Evolutionary conservation across 2,888 invertebrate genomes (phyloP).

Genomic region (Platycheirus rosarum): DNA sequence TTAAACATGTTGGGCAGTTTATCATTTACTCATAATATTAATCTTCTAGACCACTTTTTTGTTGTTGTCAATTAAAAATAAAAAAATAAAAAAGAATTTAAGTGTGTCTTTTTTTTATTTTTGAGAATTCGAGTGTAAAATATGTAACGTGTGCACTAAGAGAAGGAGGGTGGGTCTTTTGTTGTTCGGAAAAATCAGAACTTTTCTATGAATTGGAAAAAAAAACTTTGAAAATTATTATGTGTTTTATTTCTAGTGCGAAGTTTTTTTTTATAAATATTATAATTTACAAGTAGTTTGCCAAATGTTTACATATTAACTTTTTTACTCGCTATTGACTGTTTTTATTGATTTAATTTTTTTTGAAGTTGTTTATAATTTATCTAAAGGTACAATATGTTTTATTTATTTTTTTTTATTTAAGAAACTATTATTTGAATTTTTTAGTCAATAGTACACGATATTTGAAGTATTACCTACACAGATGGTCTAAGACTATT

Average conservation of each 20-base stretch:
- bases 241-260: slow-evolving; percentile 58
- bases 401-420: slow-evolving; percentile 48
- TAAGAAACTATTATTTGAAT: slow-evolving; percentile 70
- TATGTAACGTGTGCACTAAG: slow-evolving; percentile 72
- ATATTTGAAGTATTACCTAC: slow-evolving; percentile 72
- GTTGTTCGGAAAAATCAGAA: slow-evolving; percentile 59
- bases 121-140: slow-evolving; percentile 67
- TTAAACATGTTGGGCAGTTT: slow-evolving; percentile 72
- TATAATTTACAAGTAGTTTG: slow-evolving; percentile 56
- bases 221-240: slow-evolving; percentile 41
- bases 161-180: slow-evolving; percentile 70
- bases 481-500: slow-evolving; percentile 73
- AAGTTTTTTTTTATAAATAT: slow-evolving; percentile 49
- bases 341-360: slow-evolving; percentile 58
- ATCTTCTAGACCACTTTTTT: slow-evolving; percentile 57
- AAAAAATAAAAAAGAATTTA: slow-evolving; percentile 62
- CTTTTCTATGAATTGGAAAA: slow-evolving; percentile 46
- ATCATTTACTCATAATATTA: slow-evolving; percentile 65
- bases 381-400: slow-evolving; percentile 73
- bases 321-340: slow-evolving; percentile 59
- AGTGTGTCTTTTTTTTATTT: slow-evolving; percentile 60
- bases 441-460: slow-evolving; percentile 71
- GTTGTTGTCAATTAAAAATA: slow-evolving; percentile 66
- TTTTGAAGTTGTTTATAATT: slow-evolving; percentile 70
- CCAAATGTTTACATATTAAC: slow-evolving; percentile 54